A percentile compares a stretch with the other conserved stretches of the same genome.
These are phyloP conservation scores for Tethya wilhelma DNA, from an alignment of 37 sponge, comb jelly and placozoan genomes.

Conservation along the genomic window DNA sequence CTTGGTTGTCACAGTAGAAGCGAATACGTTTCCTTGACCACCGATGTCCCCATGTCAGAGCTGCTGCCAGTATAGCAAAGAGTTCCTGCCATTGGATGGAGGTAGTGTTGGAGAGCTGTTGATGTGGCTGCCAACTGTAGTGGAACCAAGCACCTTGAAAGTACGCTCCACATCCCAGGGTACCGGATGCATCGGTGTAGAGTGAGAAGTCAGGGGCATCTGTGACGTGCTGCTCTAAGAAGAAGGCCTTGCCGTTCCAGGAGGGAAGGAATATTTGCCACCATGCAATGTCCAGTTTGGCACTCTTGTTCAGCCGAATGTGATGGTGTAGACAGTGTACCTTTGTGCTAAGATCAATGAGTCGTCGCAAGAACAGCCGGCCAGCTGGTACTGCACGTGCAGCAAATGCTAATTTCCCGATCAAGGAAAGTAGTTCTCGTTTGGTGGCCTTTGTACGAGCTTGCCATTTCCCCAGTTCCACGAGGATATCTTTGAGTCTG, in stretches of 20 bases:
- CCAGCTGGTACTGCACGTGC: slow-evolving; percentile 37
- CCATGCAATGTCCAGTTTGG: slow-evolving; percentile 22
- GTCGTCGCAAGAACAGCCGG: slow-evolving; percentile 24
- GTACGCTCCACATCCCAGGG: slow-evolving; percentile 30
- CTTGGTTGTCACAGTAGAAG: slow-evolving; percentile 51
- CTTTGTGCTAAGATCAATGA: slow-evolving; percentile 24
- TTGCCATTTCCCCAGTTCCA: slow-evolving; percentile 16
- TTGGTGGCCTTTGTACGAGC: slow-evolving; percentile 13
- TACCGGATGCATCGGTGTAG: slow-evolving; percentile 41
- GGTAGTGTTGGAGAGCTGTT: neutral
- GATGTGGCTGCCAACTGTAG: slow-evolving; percentile 10
- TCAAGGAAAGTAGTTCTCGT: slow-evolving; percentile 38
- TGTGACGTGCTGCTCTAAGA: neutral
- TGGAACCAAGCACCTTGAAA: slow-evolving; percentile 24
- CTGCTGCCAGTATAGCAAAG: slow-evolving; percentile 42
- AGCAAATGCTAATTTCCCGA: slow-evolving; percentile 34
- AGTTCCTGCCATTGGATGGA: slow-evolving; percentile 52
- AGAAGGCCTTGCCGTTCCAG: slow-evolving; percentile 31
- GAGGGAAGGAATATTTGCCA: slow-evolving; percentile 10
- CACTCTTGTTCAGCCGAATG: slow-evolving; percentile 9
- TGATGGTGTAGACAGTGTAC: slow-evolving; percentile 11
- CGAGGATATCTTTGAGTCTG: slow-evolving; percentile 10
- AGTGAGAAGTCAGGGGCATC: slow-evolving; percentile 3
- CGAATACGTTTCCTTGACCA: neutral
- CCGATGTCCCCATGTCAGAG: slow-evolving; percentile 27